phyloP scores from a whole-genome alignment of 2,797 vertebrate species.

The Rhyacichthys aspro region DNA sequence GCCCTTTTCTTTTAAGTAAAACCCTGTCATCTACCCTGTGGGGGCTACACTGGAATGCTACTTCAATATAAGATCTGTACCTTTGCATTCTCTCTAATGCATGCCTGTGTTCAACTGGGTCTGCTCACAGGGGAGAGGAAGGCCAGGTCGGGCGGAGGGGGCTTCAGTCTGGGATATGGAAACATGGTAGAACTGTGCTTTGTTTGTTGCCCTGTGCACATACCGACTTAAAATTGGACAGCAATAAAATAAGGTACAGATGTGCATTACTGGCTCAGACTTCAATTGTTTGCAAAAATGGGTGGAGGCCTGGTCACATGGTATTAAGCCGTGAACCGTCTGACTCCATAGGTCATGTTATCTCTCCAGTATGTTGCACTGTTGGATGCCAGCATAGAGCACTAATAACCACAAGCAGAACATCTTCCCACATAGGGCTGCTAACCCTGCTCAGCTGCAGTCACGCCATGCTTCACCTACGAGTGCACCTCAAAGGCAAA shows the following conservation, averaged over 20 bases:
- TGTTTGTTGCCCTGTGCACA: slow-evolving; percentile 79
- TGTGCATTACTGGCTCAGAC: slow-evolving; percentile 77
- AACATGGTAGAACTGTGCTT: slow-evolving; percentile 76
- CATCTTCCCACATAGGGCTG: slow-evolving; percentile 48
- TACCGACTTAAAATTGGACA: slow-evolving; percentile 77
- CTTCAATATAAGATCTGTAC: slow-evolving; percentile 77
- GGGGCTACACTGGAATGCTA: slow-evolving; percentile 76
- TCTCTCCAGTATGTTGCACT: slow-evolving; percentile 66
- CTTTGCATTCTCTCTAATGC: slow-evolving; percentile 70
- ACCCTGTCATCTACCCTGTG: slow-evolving; percentile 77
- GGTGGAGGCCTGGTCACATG: slow-evolving; percentile 65
- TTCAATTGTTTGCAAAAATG: slow-evolving; percentile 67
- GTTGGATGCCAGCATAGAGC: slow-evolving; percentile 64
- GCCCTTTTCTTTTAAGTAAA: slow-evolving; percentile 79
- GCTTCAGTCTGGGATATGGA: slow-evolving; percentile 59
- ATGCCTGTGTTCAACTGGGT: slow-evolving; percentile 64
- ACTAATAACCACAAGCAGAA: slow-evolving; percentile 78
- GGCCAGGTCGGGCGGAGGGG: slow-evolving; percentile 7
- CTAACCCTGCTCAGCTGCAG: slow-evolving; percentile 46
- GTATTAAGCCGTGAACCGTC: slow-evolving; percentile 63
- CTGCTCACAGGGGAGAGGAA: slow-evolving; percentile 35
- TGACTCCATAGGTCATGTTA: slow-evolving; percentile 63
- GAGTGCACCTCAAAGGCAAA: slow-evolving; percentile 58
- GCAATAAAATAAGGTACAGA: slow-evolving; percentile 82
- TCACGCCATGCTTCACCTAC: slow-evolving; percentile 65